Conservation (phyloP, 1,140 invertebrate genomes). For the Bombyx mandarina region DNA sequence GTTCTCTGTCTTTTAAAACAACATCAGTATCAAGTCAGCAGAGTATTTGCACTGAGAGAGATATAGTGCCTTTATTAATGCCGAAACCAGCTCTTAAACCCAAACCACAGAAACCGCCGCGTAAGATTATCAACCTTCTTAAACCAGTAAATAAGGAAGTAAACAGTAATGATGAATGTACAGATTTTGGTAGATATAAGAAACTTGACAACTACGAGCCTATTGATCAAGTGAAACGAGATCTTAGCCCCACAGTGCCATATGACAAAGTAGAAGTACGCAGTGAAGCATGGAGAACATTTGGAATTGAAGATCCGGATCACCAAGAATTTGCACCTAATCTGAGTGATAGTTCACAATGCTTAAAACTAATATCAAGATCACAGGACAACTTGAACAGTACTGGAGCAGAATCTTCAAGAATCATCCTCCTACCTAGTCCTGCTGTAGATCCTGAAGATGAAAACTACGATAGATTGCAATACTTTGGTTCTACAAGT, state of each 20-base stretch:
- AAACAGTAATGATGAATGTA: constrained; percentile 50
- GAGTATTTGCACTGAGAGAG: constrained; percentile 48
- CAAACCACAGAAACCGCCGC: constrained; percentile 77
- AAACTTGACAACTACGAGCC: constrained; percentile 68
- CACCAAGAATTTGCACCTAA: constrained; percentile 73
- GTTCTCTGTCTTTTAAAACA: constrained; percentile 63
- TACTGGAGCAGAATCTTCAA: constrained; percentile 55
- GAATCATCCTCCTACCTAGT: constrained; percentile 63
- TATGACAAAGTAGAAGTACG: constrained; percentile 80
- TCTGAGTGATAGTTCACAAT: constrained; percentile 52
- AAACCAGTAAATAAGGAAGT: constrained; percentile 60
- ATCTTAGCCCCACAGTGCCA: constrained; percentile 55
- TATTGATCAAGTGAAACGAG: constrained; percentile 47
- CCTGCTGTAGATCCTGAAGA: constrained; percentile 61
- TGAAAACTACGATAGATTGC: constrained; percentile 81
- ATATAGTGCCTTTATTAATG: constrained; percentile 56
- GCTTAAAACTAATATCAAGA: constrained; percentile 62
- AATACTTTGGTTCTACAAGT: constrained; percentile 81
- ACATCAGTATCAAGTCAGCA: constrained; percentile 55
- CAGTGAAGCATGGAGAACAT: constrained; percentile 83
- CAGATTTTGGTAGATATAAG: constrained; percentile 59
- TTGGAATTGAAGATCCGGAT: constrained; percentile 79
- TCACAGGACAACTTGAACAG: constrained; percentile 67
- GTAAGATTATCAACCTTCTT: constrained; percentile 72
- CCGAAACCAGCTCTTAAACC: constrained; percentile 70